phyloP scores from a whole-genome alignment of 2,888 invertebrate species.

The Pharmacophagus antenor region DNA sequence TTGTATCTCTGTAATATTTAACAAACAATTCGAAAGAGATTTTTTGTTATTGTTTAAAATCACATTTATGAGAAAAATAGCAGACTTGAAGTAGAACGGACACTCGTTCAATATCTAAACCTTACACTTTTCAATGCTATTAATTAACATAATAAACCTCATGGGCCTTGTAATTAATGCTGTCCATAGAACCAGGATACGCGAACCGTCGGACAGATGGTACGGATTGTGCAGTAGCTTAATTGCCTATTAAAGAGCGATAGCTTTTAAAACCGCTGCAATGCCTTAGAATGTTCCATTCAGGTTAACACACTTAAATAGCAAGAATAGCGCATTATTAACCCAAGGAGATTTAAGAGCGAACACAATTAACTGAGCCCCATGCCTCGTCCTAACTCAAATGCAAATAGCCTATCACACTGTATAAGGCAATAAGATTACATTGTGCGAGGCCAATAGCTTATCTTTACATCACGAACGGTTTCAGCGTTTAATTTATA shows the following conservation, averaged over 20 bases:
- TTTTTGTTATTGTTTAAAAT: no score
- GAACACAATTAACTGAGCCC: conserved; percentile 67
- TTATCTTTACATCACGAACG: conserved; percentile 72
- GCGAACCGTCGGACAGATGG: conserved; percentile 27
- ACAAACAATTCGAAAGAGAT: no score
- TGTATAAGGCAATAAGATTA: conserved; percentile 78
- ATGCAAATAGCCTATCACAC: conserved; percentile 74
- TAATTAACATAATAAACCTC: conserved; percentile 9
- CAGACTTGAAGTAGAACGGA: no score
- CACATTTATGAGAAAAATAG: no score
- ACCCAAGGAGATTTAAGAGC: conserved; percentile 46
- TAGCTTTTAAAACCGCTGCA: conserved; percentile 60
- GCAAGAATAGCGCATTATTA: conserved; percentile 67
- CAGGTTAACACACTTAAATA: conserved; percentile 71
- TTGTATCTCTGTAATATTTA: no score
- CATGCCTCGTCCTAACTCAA: conserved; percentile 60
- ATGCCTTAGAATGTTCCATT: conserved; percentile 52
- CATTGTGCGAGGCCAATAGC: conserved; percentile 70
- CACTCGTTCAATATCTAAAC: neutral
- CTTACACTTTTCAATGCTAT: neutral
- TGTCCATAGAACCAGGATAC: conserved; percentile 17
- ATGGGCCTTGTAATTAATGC: conserved; percentile 11
- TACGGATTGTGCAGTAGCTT: conserved; percentile 44
- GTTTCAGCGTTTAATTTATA: conserved; percentile 74
- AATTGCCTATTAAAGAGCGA: conserved; percentile 70